phyloP scores from a whole-genome alignment of 2,888 invertebrate genomes.

The Teleiodes luculella region DNA sequence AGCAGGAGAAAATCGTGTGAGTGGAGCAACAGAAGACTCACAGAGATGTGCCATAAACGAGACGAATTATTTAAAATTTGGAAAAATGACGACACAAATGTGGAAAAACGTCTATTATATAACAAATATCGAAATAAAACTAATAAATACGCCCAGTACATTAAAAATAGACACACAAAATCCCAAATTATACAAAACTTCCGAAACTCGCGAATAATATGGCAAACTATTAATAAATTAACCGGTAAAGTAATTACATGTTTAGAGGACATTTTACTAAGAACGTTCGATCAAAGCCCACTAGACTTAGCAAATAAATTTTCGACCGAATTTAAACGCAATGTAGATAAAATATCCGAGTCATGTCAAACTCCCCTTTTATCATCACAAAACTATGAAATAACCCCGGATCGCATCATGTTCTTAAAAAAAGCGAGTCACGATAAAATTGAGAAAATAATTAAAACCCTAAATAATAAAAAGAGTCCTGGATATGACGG shows the following conservation, averaged over 20 bases:
- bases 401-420: background rate
- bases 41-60: conserved; percentile 15
- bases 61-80: conserved; percentile 11
- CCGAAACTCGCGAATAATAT: conserved; percentile 16
- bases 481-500: conserved; percentile 18
- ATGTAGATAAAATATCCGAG: conserved; percentile 2
- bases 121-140: conserved; percentile 20
- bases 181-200: conserved; percentile 15
- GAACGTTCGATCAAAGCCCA: background rate
- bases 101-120: conserved; percentile 13
- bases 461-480: conserved; percentile 5
- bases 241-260: conserved; percentile 14
- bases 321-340: conserved; percentile 8
- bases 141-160: conserved; percentile 12
- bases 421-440: background rate
- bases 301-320: conserved; percentile 5
- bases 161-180: conserved; percentile 13
- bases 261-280: conserved; percentile 12
- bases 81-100: conserved; percentile 5
- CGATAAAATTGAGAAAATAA: background rate
- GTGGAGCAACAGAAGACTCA: conserved; percentile 10
- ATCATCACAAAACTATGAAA: background rate
- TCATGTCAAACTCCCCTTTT: background rate
- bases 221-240: conserved; percentile 15
- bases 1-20: conserved; percentile 7